Evolutionary conservation across 2,113 vertebrate species (phyloP), one percentile per base, ranked within the genome.

Genomic region (Anthoscopus minutus): DNA sequence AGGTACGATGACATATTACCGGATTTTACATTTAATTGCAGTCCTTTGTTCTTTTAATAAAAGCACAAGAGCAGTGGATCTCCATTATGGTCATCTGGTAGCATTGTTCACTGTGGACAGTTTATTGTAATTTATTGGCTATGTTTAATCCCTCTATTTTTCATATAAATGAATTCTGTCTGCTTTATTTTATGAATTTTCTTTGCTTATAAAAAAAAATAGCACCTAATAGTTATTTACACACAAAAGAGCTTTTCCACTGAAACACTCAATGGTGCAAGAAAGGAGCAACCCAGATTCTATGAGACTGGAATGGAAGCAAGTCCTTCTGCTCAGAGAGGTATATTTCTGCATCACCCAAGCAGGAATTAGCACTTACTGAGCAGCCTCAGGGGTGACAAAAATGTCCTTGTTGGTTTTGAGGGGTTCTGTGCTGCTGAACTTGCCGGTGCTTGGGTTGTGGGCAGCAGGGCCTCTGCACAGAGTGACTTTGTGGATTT

Each of bases 31-130:
- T 97, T 96, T 96, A 96, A 96, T 94, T 96, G 94, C 94, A 71
- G 77, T 67, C 92, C 95, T 96, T 96, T 97, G 93, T 97, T 97
- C 94, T 96, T 97, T 96, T 96, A 95, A 96, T 95, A 97, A 96
- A 96, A 97, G 93, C 92, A 91, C 74, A 89, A 94, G 94, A 95
- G 91, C 92, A 70, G 89, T 91, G 92, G 92, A 89, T 94, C 91
- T 97, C 93, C 69, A 90, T 93, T 96, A 94, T 96, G 93, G 96
- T 97, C 93, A 95, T 94, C 91, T 93, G 90, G 93, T 94, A 91
- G 71, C 94, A 92, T 95, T 96, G 83, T 95, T 95, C 91, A 42
- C 50, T 60, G 84, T 89, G 94, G 93, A 95, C 95, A 96, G 73
- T 96, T 94, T 94, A 78, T 91, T 95, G 86, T 87, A 90, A 95